Percentiles rank a stretch among this genome's conserved stretches.
These are phyloP conservation scores for Gasterosteus nipponicus DNA, from an alignment of 2,113 vertebrate genomes.

Conservation along the genomic window DNA sequence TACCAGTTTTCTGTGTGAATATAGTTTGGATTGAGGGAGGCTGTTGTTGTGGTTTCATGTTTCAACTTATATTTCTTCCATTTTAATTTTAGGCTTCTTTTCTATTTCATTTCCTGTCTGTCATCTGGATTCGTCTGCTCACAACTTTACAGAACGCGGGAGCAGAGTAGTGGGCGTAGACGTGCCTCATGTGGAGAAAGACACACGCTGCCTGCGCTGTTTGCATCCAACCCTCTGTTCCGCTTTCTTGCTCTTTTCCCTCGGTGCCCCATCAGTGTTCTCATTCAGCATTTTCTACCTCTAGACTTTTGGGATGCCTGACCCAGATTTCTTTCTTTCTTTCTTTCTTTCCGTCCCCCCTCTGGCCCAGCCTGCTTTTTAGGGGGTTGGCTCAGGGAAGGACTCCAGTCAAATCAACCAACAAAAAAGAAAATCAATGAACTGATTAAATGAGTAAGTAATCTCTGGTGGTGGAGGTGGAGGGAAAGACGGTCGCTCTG, in stretches of 20 bases:
- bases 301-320: conserved; percentile 32
- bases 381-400: not conserved
- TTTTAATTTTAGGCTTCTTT: conserved; percentile 55
- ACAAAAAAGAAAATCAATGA: conserved; percentile 35
- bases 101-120: conserved; percentile 56
- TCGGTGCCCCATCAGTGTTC: conserved; percentile 31
- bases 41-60: conserved; percentile 49
- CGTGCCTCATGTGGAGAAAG: conserved; percentile 35
- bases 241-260: conserved; percentile 6
- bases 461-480: not conserved
- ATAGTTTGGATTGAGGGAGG: not conserved
- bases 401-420: conserved; percentile 12
- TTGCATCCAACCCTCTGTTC: conserved; percentile 12
- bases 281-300: conserved; percentile 38
- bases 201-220: conserved; percentile 16
- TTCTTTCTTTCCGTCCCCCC: not conserved
- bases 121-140: conserved; percentile 40
- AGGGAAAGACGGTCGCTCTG: conserved; percentile 14
- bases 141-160: conserved; percentile 52
- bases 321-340: conserved; percentile 52
- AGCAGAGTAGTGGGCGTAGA: conserved; percentile 36
- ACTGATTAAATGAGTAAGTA: conserved; percentile 24
- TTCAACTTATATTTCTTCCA: conserved; percentile 53
- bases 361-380: no score
- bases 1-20: not conserved